Evolutionary conservation across 2,797 vertebrate genomes (phyloP), one percentile per base, ranked within the genome.

Genomic region (Cetoscarus ocellatus): DNA sequence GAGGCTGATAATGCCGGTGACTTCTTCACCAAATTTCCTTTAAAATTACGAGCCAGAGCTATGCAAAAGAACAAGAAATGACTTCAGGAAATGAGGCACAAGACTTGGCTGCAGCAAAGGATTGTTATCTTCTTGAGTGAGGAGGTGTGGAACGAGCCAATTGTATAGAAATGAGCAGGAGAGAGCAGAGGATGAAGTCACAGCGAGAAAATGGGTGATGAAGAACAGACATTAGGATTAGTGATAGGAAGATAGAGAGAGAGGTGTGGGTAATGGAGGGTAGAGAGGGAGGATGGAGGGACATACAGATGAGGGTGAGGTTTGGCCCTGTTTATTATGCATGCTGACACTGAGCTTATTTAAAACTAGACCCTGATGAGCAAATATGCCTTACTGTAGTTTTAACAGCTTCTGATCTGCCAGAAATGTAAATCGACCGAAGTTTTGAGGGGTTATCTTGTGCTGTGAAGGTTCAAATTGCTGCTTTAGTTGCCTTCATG

Each of bases 111-210:
- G 3, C 53, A 34, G 58, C 11, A 0, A 72, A 44, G 61, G 77
- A 88, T 88, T 49, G 49, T 88, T 91, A 88, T 91, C 86, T 75
- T 3, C 50, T 72, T 18, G 1, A 49, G 52, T 6, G 10, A 14
- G 45, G 53, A n/a, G 53, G 50, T 0, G 38, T 19, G 34, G 63
- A 58, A 57, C 8, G 72, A 78, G 71, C 49, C 55, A 64, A 71
- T 74, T 55, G 65, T 13, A 15, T 64, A 55, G 51, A 81, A 72
- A 86, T 82, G 72, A 56, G 77, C 76, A 66, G 59, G 73, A 17
- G 40, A 67, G 77, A 78, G 55, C 67, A 79, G 72, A 84, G 67
- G 72, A 82, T 86, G 84, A 88, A 85, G 74, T 81, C 66, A 48
- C 77, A 52, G 79, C 68, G 44, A 67, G 64, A 79, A 82, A 80